Percentiles rank a stretch among this genome's conserved stretches.
Evolutionary conservation across 92 coral and sea anemone genomes (phyloP).

Genomic region (Heliopora coerulea): DNA sequence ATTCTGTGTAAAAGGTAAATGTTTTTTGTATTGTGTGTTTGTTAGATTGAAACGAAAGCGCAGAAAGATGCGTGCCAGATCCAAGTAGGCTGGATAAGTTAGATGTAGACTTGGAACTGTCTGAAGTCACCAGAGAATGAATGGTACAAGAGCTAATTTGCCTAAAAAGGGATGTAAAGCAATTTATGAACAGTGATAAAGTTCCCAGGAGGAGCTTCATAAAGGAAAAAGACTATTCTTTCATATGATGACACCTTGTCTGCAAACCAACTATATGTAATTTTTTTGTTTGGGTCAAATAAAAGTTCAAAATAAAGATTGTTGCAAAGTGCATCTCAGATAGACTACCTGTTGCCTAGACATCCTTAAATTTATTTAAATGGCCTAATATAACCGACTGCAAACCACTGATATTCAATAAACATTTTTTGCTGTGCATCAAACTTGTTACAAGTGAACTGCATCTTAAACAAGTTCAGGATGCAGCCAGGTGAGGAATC

Average conservation of each 20-base stretch:
- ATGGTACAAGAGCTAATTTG: not conserved
- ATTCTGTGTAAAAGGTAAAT: not conserved
- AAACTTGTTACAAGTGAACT: too few species aligned
- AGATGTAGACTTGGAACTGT: conserved; percentile 1
- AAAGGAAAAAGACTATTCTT: not conserved
- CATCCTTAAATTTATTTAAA: too few species aligned
- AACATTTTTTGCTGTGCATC: too few species aligned
- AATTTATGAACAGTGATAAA: too few species aligned
- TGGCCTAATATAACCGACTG: too few species aligned
- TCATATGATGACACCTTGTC: conserved; percentile 17
- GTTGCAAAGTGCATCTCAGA: too few species aligned
- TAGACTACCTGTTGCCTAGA: too few species aligned
- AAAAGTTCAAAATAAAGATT: conserved; percentile 22
- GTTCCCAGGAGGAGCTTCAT: not conserved
- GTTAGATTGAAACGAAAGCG: conserved; percentile 86
- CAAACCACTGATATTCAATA: too few species aligned
- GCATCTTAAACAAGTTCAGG: too few species aligned
- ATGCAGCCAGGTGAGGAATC: too few species aligned
- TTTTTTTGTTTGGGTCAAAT: not conserved
- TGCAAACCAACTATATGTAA: not conserved
- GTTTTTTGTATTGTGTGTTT: too few species aligned
- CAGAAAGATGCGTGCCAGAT: conserved; percentile 98
- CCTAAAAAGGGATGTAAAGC: not conserved
- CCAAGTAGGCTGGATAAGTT: conserved; percentile 58
- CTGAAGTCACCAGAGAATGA: conserved; percentile 9